Evolutionary conservation across 2,888 invertebrate genomes (phyloP), one percentile per base, ranked within the genome.

Genomic region (Stenurella melanura): DNA sequence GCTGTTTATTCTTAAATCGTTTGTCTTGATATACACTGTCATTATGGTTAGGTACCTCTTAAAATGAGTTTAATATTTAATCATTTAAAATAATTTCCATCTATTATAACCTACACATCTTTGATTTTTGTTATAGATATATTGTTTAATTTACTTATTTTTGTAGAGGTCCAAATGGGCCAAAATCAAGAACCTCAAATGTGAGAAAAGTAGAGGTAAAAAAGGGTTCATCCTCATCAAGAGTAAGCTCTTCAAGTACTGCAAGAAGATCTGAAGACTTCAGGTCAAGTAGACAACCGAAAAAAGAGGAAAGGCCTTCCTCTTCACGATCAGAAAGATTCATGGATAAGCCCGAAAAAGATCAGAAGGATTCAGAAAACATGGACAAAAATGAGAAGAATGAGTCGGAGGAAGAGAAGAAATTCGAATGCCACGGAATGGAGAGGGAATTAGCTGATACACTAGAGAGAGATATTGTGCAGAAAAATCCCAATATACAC

Each of bases 401-500:
- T 15, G 89, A 89, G 67, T 87, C 92, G 38, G 93, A 93, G 1
- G 95, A 95, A 76, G 96, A 96, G 84, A 93, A 94, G 85, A 94
- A 95, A 89, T 98, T 97, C 91, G 97, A 98, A 87, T 92, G 93
- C 83, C 91, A 93, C 77, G 95, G 94, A 15, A 92, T 95, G 85
- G 98, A 99, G 89, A 93, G 95, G 34, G 98, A 98, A 88, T 92
- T 99, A 75, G 97, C 98, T 17, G 98, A 99, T 86, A 95, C 90
- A 90, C 68, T 91, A 92, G 98, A 98, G 90, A 92, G 98, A 85
- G 98, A 99, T 90, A 98, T 99, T 89, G 94, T 99, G 83, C 98
- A 98, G 91, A 97, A 97, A 90, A 97, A 98, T 91, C 97, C 98
- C 17, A 98, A 97, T 90, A 97, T 98, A 77, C 93, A 94, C 86